Evolutionary conservation across 1,140 invertebrate species (phyloP), one percentile per base, ranked within the genome.

Genomic region (Drosophila simulans): DNA sequence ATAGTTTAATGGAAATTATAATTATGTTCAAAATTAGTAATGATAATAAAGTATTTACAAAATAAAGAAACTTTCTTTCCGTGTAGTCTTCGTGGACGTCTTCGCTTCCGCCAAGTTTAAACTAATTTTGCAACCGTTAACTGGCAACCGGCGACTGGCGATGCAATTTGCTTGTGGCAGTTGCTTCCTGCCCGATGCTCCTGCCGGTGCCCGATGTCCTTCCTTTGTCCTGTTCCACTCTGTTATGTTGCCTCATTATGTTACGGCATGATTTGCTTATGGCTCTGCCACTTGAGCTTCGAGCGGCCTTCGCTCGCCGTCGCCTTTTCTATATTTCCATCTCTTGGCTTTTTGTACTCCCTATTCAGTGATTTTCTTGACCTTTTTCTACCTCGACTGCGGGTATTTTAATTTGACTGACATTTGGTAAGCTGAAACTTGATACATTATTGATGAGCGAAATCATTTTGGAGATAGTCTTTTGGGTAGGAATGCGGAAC

Each of bases 41-140:
- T 11, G 2, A 37, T 1, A 13, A 37, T 13, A 4, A 13, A 37
- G 35, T 37, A 37, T 37, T 37, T 13, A 12, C 11, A 0, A 45
- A 20, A 3, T 20, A 1, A 11, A 22, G 1, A 12, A 10, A 45
- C 20, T 45, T 34, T 37, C 15, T 43, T 15, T 10, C 37, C 46
- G 60, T 63, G 56, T 10, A 7, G 15, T 34, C 34, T 57, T 77
- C 56, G 45, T 39, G 20, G 31, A 34, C 56, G 52, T 46, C 49
- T 66, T 88, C 34, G 57, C 77, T 80, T 89, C 84, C 84, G 84
- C 73, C 66, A 80, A 77, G 68, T 90, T 84, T 84, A 89, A 89
- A 89, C 84, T 89, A 89, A 89, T 89, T 89, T 90, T 80, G 80
- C 82, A 81, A 81, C 84, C 69, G 68, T 77, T 86, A 82, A 86